A percentile compares a stretch with the other conserved stretches of the same genome.
phyloP scores from a whole-genome alignment of 1,140 invertebrate genomes.

The Pectinophora gossypiella region DNA sequence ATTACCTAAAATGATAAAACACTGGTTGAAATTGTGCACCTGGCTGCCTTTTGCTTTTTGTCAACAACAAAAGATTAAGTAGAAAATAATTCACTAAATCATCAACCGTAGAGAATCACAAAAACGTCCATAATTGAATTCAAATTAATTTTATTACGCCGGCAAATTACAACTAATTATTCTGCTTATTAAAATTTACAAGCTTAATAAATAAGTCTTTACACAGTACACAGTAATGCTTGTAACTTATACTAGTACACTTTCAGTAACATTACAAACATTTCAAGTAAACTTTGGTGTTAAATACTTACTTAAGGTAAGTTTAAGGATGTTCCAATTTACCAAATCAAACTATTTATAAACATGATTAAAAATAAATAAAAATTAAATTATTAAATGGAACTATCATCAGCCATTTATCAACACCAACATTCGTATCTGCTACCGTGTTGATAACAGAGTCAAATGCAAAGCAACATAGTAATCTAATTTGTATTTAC shows the following conservation, averaged over 20 bases:
- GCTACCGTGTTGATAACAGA: neutral
- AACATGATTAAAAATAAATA: too few species aligned
- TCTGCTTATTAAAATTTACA: neutral
- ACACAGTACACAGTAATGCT: neutral
- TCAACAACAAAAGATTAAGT: too few species aligned
- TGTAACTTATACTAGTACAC: neutral
- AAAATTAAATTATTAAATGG: too few species aligned
- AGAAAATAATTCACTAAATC: too few species aligned
- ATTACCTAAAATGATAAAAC: too few species aligned
- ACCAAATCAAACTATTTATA: too few species aligned
- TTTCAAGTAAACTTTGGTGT: neutral
- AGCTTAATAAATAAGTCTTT: neutral
- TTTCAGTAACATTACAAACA: neutral
- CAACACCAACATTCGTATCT: neutral
- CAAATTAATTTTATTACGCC: neutral
- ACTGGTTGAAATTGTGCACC: too few species aligned
- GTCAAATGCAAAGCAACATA: conserved; percentile 4
- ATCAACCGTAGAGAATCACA: too few species aligned
- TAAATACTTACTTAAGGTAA: too few species aligned
- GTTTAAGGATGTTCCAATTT: too few species aligned
- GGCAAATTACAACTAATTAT: neutral
- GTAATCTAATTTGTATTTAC: conserved; percentile 52
- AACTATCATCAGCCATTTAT: neutral
- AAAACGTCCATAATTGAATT: neutral
- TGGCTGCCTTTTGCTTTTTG: too few species aligned